A percentile compares a stretch with the other conserved stretches of the same genome.
Conservation (phyloP, 2,888 invertebrate species). For the Cordylochernes scorpioides region DNA sequence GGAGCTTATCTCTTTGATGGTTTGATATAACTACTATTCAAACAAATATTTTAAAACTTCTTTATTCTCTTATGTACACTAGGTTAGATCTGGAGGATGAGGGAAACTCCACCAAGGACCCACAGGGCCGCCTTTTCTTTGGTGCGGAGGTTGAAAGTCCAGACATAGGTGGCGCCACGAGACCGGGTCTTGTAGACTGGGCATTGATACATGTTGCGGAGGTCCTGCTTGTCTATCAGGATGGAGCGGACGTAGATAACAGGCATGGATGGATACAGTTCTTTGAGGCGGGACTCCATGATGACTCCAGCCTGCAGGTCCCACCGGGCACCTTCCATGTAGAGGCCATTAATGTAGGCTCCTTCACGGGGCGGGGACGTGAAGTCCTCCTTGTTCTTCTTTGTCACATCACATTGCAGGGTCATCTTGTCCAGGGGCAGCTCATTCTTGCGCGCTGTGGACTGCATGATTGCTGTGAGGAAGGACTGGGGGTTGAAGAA, state of each 20-base stretch:
- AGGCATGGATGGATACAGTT: conserved; percentile 72
- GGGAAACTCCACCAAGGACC: conserved; percentile 76
- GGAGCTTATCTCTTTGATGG: too few species aligned
- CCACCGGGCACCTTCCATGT: conserved; percentile 50
- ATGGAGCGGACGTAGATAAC: conserved; percentile 81
- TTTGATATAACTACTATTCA: too few species aligned
- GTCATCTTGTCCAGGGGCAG: conserved; percentile 89
- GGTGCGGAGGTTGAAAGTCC: conserved; percentile 86
- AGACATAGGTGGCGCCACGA: conserved; percentile 77
- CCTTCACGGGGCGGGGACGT: conserved; percentile 73
- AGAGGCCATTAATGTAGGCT: conserved; percentile 68
- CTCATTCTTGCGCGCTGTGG: conserved; percentile 72
- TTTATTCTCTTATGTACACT: too few species aligned
- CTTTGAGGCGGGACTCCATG: conserved; percentile 68
- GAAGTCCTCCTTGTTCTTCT: conserved; percentile 82
- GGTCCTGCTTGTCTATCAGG: conserved; percentile 76
- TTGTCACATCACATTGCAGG: conserved; percentile 83
- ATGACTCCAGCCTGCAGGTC: conserved; percentile 68
- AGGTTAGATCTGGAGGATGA: conserved; percentile 62
- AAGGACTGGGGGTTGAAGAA: conserved; percentile 93
- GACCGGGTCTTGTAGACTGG: conserved; percentile 83
- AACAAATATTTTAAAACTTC: too few species aligned
- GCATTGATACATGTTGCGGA: conserved; percentile 78
- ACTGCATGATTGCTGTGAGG: conserved; percentile 90
- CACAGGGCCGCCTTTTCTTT: conserved; percentile 85